Base-by-base conservation (phyloP, 1,140 invertebrate genomes). In the Globodera ellingtonae region DNA sequence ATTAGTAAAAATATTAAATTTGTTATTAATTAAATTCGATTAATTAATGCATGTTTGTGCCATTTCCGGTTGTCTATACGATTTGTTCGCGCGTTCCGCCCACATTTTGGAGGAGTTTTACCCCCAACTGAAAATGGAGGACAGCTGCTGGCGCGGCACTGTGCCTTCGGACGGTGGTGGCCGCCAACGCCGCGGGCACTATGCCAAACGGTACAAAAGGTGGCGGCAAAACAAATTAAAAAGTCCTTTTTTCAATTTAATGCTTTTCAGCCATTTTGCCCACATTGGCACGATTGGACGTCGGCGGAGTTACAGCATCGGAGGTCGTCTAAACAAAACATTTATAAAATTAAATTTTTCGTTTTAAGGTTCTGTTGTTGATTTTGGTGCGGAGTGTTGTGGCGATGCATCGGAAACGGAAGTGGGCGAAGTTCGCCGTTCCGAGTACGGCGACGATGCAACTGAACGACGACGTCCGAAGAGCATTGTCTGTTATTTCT, bases 61-160 rank as follows among this genome's bases (percentile, higher is more conserved):
- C 50, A 52, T 52, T 62, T 62, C 18, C 56, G 56, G 13, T 18
- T 62, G 10, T 62, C 15, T 62, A 3, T 62, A 62, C 56, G 56
- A 62, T 62, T 5, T 62, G 10, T 62, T 62, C 15, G 56, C 56
- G 18, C 56, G 56, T 62, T 62, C 56, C 18, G 56, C 56, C 56
- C 56, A 62, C 56, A 62, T 62, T 62, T 62, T 62, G 56, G 56
- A 62, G 56, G 56, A 62, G 56, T 62, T 62, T 62, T 62, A 62
- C 13, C 56, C 56, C 15, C 56, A 62, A 62, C 15, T 62, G 15
- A 62, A 62, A 62, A 62, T 62, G 56, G 56, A 62, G 56, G 15
- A 62, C 56, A 18, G 10, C 10, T 52, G 56, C 10, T 6, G 56
- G 15, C 56, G 56, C 6, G 56, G 56, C 10, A 62, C 10, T 18